phyloP scores from a whole-genome alignment of 2,888 invertebrate genomes.

The Spodoptera exigua region DNA sequence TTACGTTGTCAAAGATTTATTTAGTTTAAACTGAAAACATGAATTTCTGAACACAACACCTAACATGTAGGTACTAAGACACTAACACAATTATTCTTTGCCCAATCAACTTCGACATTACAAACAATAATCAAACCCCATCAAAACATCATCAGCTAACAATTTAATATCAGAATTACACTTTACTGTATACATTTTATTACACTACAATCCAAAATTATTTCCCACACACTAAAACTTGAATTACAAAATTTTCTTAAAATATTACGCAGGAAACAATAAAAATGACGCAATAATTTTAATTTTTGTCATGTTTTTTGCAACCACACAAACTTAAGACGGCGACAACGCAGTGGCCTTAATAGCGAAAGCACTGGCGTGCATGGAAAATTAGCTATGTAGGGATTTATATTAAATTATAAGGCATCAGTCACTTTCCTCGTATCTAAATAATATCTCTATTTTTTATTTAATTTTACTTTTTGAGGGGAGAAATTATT shows the following conservation, averaged over 20 bases:
- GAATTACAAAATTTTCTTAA: constrained; percentile 3
- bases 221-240: constrained; percentile 19
- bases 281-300: constrained; percentile 11
- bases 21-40: no score
- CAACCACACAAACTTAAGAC: constrained; percentile 13
- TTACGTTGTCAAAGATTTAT: no score
- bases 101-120: constrained; percentile 5
- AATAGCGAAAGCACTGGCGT: constrained; percentile 13
- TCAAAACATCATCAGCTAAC: constrained; percentile 34
- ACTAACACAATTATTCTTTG: no score
- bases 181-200: constrained; percentile 5
- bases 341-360: constrained; percentile 27
- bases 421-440: no score
- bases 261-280: constrained; percentile 7
- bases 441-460: no score
- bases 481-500: not conserved
- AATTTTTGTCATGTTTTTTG: constrained; percentile 19
- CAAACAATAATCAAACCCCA: constrained; percentile 24
- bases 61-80: no score
- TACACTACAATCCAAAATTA: constrained; percentile 29
- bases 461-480: not conserved
- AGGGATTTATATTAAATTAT: not conserved
- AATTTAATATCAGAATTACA: constrained; percentile 17
- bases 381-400: not conserved
- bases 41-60: no score